A percentile compares a stretch with the other conserved stretches of the same genome.
Conservation (phyloP, 1,140 invertebrate genomes). For the Leptinotarsa lineolata region DNA sequence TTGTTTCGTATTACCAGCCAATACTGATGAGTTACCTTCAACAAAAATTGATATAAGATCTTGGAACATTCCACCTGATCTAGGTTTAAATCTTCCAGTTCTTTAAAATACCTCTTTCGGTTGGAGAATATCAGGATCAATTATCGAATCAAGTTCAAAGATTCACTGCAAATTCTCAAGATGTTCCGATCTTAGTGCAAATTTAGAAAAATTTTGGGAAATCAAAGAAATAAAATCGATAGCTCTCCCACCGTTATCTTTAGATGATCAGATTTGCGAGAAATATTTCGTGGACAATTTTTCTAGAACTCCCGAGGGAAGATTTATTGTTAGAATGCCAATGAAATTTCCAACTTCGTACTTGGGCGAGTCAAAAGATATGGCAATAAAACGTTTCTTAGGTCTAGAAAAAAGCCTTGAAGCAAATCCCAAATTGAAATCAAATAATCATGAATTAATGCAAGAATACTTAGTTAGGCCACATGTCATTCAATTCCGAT, state of each 20-base stretch:
- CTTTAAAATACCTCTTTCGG: constrained; percentile 30
- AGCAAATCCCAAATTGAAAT: not conserved
- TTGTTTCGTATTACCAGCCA: no score
- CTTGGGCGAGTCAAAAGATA: not conserved
- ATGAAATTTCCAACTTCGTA: constrained; percentile 22
- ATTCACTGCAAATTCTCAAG: not conserved
- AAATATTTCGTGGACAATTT: constrained; percentile 29
- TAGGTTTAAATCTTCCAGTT: constrained; percentile 18
- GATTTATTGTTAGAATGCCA: constrained; percentile 28
- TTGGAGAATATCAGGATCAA: constrained; percentile 25
- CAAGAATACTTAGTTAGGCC: not conserved
- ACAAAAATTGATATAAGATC: no score
- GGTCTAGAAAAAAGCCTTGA: not conserved
- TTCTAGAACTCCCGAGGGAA: constrained; percentile 8
- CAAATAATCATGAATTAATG: not conserved
- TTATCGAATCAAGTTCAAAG: not conserved
- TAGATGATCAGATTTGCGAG: constrained; percentile 26
- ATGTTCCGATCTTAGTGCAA: not conserved
- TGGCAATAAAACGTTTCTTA: not conserved
- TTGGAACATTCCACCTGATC: no score
- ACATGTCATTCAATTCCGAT: not conserved
- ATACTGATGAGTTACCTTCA: no score
- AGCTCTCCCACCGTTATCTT: not conserved
- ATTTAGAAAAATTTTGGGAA: constrained; percentile 34
- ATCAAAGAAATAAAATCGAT: constrained; percentile 25